Conservation (phyloP, 2,888 invertebrate genomes). For the Plebejus anna region DNA sequence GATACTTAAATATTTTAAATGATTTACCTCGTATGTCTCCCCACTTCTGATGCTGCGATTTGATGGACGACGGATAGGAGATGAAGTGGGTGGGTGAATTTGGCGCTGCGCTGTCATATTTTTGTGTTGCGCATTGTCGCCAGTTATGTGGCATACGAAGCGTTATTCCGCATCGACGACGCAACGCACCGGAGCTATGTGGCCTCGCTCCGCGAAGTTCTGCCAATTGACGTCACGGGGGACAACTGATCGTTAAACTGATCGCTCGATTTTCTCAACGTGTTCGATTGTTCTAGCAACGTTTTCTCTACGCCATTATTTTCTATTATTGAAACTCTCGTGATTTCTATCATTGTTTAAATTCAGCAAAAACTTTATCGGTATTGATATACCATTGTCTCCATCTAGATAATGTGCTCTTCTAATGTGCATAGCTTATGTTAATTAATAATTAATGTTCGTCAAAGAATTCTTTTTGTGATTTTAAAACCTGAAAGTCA, state of each 20-base stretch:
- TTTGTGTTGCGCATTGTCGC: neutral
- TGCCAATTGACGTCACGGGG: conserved; percentile 47
- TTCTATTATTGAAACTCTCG: conserved; percentile 26
- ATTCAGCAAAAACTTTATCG: neutral
- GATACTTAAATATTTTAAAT: too few relatives aligned
- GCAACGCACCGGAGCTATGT: neutral
- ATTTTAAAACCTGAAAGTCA: neutral
- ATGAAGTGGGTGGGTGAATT: neutral
- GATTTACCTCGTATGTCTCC: too few relatives aligned
- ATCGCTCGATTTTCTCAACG: conserved; percentile 37
- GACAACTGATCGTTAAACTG: conserved; percentile 40
- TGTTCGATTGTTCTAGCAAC: conserved; percentile 39
- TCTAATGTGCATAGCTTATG: neutral
- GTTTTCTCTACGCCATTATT: conserved; percentile 32
- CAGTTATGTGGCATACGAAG: neutral
- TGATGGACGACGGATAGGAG: too few relatives aligned
- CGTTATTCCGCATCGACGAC: neutral
- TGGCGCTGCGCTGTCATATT: neutral
- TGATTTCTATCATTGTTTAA: conserved; percentile 16
- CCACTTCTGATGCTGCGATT: too few relatives aligned
- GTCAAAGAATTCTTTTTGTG: neutral
- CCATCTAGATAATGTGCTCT: neutral
- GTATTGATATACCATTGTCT: conserved; percentile 6
- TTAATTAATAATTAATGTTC: conserved; percentile 7
- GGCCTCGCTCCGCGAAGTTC: conserved; percentile 31